Conservation (phyloP, 2,797 vertebrate genomes). For the Emys orbicularis region DNA sequence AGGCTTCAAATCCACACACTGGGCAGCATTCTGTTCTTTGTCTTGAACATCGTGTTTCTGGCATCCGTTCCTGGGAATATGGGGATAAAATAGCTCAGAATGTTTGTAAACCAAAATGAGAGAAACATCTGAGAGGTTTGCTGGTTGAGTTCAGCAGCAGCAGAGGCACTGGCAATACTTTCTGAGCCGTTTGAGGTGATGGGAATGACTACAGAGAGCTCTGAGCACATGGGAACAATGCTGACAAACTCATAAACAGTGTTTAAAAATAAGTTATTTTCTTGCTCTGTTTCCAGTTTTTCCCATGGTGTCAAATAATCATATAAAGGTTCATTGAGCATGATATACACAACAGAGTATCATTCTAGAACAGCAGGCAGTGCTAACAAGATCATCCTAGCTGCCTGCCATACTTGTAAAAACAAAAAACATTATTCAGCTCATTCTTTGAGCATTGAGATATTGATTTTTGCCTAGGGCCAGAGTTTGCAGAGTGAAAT, state of each 20-base stretch:
- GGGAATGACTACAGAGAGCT: constrained; percentile 71
- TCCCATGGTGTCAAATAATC: constrained; percentile 69
- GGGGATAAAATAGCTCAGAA: constrained; percentile 71
- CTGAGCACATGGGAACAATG: constrained; percentile 74
- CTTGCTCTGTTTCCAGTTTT: constrained; percentile 62
- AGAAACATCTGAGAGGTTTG: constrained; percentile 74
- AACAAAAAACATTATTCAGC: not conserved
- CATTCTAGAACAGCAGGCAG: not conserved
- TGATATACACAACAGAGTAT: not conserved
- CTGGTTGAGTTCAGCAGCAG: constrained; percentile 61
- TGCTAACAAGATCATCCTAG: not conserved
- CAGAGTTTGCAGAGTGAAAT: not conserved
- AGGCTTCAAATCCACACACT: constrained; percentile 50
- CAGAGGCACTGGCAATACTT: constrained; percentile 53
- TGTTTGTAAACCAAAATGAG: constrained; percentile 75
- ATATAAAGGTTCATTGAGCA: not conserved
- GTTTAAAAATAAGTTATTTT: constrained; percentile 79
- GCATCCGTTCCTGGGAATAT: constrained; percentile 78
- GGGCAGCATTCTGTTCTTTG: constrained; percentile 62
- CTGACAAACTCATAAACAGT: constrained; percentile 74
- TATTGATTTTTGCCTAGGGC: not conserved
- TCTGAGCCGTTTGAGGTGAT: constrained; percentile 67
- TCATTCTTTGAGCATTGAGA: not conserved
- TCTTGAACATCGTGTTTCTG: constrained; percentile 71
- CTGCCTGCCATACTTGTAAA: not conserved